Evolutionary conservation across 2,888 invertebrate species (phyloP).

Genomic region (Amphiduros pacificus): DNA sequence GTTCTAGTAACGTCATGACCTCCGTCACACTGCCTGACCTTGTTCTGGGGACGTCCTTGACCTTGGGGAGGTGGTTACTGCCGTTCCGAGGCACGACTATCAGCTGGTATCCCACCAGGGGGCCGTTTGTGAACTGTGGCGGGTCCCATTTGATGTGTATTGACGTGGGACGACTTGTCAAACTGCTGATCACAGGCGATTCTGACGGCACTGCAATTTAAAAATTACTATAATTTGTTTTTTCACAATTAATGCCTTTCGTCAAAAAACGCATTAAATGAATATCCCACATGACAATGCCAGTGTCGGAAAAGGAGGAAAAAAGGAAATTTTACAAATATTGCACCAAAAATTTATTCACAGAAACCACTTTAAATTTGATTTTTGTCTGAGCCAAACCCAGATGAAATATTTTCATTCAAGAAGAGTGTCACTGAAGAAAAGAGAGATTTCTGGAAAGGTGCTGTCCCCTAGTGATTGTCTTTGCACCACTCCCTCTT

Average conservation of each 20-base stretch:
- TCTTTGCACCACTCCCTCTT: too few relatives aligned
- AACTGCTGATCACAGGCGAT: constrained; percentile 71
- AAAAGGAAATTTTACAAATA: too few relatives aligned
- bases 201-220: constrained; percentile 73
- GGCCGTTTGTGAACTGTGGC: constrained; percentile 84
- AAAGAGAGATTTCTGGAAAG: too few relatives aligned
- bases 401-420: too few relatives aligned
- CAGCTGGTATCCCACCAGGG: constrained; percentile 78
- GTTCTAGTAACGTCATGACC: constrained; percentile 21
- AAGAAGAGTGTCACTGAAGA: too few relatives aligned
- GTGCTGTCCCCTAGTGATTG: too few relatives aligned
- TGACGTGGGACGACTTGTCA: constrained; percentile 71
- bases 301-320: background rate
- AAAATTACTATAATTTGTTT: background rate
- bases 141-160: constrained; percentile 88
- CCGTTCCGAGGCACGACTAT: constrained; percentile 28
- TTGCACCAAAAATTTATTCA: too few relatives aligned
- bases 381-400: too few relatives aligned
- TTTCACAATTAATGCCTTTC: background rate
- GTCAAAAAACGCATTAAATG: background rate
- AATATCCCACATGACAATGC: background rate
- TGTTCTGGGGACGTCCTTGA: constrained; percentile 7
- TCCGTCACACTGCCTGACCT: constrained; percentile 11
- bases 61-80: background rate
- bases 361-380: too few relatives aligned